phyloP scores from a whole-genome alignment of 1,140 invertebrate genomes.

The Ostrea denselamellosa region DNA sequence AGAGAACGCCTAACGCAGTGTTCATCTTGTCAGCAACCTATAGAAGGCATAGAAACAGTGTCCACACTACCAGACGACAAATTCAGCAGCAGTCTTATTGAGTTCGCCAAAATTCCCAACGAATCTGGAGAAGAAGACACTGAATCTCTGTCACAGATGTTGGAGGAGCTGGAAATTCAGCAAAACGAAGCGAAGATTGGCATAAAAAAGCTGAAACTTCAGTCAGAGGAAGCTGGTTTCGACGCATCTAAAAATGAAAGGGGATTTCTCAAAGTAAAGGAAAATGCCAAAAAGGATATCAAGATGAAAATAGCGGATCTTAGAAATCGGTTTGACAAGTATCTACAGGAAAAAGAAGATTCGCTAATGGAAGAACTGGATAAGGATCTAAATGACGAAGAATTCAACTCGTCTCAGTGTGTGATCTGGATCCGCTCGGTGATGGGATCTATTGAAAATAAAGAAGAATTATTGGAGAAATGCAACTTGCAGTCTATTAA shows the following conservation, averaged over 20 bases:
- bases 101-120: neutral
- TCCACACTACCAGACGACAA: neutral
- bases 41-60: slow-evolving; percentile 1
- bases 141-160: neutral
- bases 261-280: neutral
- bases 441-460: slow-evolving; percentile 19
- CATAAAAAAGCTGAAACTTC: neutral
- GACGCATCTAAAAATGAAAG: slow-evolving; percentile 6
- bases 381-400: neutral
- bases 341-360: slow-evolving; percentile 41
- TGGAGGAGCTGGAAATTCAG: slow-evolving; percentile 4
- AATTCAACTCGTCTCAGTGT: neutral
- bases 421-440: neutral
- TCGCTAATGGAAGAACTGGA: neutral
- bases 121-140: neutral
- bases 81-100: neutral
- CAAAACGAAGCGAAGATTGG: neutral
- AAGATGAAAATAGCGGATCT: slow-evolving; percentile 12
- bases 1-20: neutral
- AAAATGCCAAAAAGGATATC: slow-evolving; percentile 35
- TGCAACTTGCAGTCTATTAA: neutral
- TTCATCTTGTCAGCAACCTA: slow-evolving; percentile 4
- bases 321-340: slow-evolving; percentile 34
- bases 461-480: slow-evolving; percentile 8
- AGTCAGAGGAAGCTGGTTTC: neutral